Base-by-base conservation (phyloP, 2,888 invertebrate species). In the Tiliacea citrago region DNA sequence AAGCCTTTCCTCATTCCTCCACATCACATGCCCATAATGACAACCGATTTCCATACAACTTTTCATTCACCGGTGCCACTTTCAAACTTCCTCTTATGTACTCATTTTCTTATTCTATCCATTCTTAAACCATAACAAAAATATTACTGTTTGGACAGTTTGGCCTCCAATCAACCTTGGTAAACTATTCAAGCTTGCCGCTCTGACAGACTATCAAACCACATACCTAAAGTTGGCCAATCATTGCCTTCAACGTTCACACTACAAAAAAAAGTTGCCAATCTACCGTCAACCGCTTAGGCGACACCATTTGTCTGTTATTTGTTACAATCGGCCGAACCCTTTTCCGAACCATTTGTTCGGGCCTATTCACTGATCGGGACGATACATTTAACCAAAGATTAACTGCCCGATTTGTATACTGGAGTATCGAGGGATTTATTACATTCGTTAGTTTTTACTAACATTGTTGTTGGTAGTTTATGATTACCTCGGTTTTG, bases 311-410 rank as follows among this genome's bases (percentile, higher is more conserved):
- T 93, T 89, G 86, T 89, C 87, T 88, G 92, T 93, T 94, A 95
- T 95, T 95, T 94, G 94, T 95, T 92, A 91, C 92, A 88, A 91
- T 90, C 91, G 91, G 88, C 91, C 92, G 86, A 89, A 93, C 95
- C 95, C 94, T 95, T 95, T 95, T 95, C 95, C 95, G 84, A 92
- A 88, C 93, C 95, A 95, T 95, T 95, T 95, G 91, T 94, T 92
- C 90, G 86, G 90, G 93, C 92, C 93, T 92, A 93, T 93, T 94
- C 89, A 88, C 85, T 81, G 91, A 89, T 91, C 90, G 91, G 90
- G 91, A 93, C 94, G 93, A 94, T 94, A 95, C 94, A 95, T 95
- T 95, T 90, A 93, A 91, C 93, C 92, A 93, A 89, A 93, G 94
- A 95, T 95, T 94, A 94, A 95, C 92, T 93, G 89, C 88, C 91